Percentiles rank a stretch among this genome's conserved stretches.
Evolutionary conservation across 2,797 vertebrate genomes (phyloP).

Genomic region (Emydoidea blandingii): DNA sequence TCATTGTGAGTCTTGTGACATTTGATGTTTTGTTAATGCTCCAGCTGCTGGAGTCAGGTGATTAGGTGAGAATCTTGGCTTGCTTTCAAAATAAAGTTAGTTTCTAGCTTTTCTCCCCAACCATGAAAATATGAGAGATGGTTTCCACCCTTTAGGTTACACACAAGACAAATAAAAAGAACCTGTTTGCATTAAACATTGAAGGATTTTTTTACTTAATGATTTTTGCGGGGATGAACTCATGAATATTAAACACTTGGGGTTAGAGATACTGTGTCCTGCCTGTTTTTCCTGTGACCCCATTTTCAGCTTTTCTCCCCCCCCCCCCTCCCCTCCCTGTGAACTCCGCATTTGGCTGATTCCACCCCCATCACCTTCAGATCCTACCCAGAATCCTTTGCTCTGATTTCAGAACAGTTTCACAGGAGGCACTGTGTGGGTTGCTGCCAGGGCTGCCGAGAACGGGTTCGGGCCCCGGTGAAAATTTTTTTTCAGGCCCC

Average conservation of each 20-base stretch:
- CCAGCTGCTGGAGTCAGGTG: background rate
- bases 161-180: background rate
- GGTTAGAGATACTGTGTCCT: background rate
- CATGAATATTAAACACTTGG: background rate
- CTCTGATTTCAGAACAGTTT: background rate
- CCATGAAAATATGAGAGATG: background rate
- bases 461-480: too few species aligned
- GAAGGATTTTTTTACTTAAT: background rate
- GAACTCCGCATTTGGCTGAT: background rate
- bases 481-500: too few species aligned
- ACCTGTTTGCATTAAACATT: background rate
- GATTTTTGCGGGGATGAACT: background rate
- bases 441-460: background rate
- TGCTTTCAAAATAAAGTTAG: background rate
- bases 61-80: background rate
- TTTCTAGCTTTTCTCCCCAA: background rate
- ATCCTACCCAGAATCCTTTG: background rate
- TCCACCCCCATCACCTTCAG: background rate
- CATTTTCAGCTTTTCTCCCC: background rate
- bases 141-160: too few species aligned
- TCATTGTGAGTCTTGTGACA: background rate
- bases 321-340: fast-evolving
- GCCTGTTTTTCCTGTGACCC: too few species aligned
- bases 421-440: background rate
- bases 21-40: background rate